These are phyloP conservation scores for Chrysemys picta DNA, from an alignment of 2,113 vertebrate genomes.

Conservation along the genomic window DNA sequence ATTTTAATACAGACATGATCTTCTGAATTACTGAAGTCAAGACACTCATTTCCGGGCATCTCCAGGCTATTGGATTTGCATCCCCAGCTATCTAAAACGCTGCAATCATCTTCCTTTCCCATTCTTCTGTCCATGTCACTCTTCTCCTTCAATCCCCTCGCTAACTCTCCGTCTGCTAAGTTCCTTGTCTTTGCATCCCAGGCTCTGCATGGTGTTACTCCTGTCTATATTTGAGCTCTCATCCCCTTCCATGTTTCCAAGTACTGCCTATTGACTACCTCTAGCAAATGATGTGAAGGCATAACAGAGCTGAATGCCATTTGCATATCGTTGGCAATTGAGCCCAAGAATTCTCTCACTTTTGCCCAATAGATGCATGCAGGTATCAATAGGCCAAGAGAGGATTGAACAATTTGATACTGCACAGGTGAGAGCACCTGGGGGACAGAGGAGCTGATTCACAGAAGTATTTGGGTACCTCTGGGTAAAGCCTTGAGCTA, in stretches of 20 bases:
- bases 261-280: background rate
- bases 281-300: background rate
- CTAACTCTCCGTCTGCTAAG: background rate
- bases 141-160: background rate
- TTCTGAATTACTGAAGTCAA: background rate
- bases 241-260: background rate
- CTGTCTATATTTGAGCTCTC: background rate
- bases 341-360: background rate
- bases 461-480: background rate
- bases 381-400: background rate
- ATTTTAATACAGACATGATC: background rate
- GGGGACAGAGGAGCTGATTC: no score
- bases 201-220: background rate
- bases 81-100: background rate
- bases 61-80: background rate
- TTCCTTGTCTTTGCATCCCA: background rate
- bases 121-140: rapidly evolving
- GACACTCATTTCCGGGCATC: background rate
- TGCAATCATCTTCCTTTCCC: background rate
- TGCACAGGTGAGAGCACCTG: background rate
- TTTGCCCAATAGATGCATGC: background rate
- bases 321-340: background rate
- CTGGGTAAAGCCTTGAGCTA: background rate
- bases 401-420: background rate
- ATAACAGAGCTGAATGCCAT: background rate